Evolutionary conservation across 2,113 vertebrate species (phyloP).

Genomic region (Sisor rabdophorus): DNA sequence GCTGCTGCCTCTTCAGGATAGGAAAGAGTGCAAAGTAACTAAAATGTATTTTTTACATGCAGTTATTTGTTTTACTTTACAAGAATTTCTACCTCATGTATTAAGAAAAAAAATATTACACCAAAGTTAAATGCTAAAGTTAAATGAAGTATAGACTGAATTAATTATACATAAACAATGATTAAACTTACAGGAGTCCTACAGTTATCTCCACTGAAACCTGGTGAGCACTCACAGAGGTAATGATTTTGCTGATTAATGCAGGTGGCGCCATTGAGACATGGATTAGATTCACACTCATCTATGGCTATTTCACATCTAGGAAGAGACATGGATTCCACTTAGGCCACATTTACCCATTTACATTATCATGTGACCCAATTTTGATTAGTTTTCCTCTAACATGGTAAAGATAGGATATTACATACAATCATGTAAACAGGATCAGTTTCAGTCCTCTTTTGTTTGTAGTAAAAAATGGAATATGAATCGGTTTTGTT

Average conservation of each 20-base stretch:
- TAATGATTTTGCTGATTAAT: constrained; percentile 72
- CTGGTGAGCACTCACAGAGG: constrained; percentile 78
- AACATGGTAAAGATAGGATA: too few species aligned
- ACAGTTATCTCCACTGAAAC: constrained; percentile 80
- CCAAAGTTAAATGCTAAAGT: background rate
- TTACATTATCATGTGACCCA: too few species aligned
- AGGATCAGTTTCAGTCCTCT: too few species aligned
- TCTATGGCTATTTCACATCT: constrained; percentile 83
- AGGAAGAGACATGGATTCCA: background rate
- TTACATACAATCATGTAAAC: too few species aligned
- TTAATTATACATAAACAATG: background rate
- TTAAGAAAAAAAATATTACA: background rate
- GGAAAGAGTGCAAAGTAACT: constrained; percentile 49
- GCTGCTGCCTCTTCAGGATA: constrained; percentile 74
- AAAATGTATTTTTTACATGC: background rate
- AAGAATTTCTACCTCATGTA: background rate
- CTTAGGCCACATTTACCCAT: too few species aligned
- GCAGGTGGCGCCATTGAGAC: constrained; percentile 88
- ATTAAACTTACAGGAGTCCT: constrained; percentile 76
- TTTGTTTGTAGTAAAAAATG: too few species aligned
- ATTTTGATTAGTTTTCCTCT: too few species aligned
- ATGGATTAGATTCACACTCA: constrained; percentile 82
- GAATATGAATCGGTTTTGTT: too few species aligned
- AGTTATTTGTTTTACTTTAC: background rate
- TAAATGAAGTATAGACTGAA: background rate